Percentiles rank a stretch among this genome's conserved stretches.
Conservation (phyloP, 2,113 vertebrate species). For the Barnardius zonarius region DNA sequence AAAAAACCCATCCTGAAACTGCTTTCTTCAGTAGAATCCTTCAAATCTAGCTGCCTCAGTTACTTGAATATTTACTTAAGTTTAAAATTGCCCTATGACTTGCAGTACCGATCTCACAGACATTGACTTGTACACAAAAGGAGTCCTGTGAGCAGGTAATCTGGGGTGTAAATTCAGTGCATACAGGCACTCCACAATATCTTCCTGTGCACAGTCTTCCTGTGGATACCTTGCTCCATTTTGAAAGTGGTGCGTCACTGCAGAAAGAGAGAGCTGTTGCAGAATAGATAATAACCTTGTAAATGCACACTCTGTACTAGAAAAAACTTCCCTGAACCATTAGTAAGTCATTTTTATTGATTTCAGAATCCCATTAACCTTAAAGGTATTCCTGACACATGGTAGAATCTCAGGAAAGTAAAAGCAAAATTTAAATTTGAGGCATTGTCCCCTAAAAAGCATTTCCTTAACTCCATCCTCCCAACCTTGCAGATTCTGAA, state of each 20-base stretch:
- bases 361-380: constrained; percentile 45
- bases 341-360: constrained; percentile 53
- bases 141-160: not conserved
- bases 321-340: constrained; percentile 37
- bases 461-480: not conserved
- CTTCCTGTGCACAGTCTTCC: not conserved
- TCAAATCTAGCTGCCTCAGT: not conserved
- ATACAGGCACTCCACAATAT: not conserved
- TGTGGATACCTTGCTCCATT: not conserved
- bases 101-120: not conserved
- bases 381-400: constrained; percentile 18
- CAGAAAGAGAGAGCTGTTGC: not conserved
- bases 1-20: not conserved
- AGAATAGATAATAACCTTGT: constrained; percentile 25
- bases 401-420: constrained; percentile 1
- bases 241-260: not conserved
- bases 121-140: not conserved
- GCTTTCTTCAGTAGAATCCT: not conserved
- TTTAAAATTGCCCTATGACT: accelerated
- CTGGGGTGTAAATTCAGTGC: not conserved
- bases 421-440: not conserved
- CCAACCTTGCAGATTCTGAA: not conserved
- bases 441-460: not conserved
- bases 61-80: not conserved
- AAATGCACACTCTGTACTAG: constrained; percentile 22